Percentiles rank a stretch among this genome's conserved stretches.
Evolutionary conservation across 2,113 vertebrate species (phyloP).

Genomic region (Oryzias curvinotus): DNA sequence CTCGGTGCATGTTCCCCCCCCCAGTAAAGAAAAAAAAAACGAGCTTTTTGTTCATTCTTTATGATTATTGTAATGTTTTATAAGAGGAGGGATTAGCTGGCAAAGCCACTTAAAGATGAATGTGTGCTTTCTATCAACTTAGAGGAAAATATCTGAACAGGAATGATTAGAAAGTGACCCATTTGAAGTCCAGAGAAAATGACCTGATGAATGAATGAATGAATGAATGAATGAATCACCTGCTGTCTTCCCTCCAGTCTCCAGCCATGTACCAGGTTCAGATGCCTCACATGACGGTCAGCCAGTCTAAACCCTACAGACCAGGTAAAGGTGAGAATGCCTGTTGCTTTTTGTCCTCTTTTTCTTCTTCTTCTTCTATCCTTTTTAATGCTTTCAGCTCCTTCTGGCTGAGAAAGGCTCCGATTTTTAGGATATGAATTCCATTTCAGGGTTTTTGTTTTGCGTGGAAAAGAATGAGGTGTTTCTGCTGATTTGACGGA

Average conservation of each 20-base stretch:
- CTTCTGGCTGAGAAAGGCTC: not conserved
- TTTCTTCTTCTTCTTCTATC: not conserved
- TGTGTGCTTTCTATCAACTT: not conserved
- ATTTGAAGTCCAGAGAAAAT: slow-evolving; percentile 11
- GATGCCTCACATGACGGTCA: slow-evolving; percentile 96
- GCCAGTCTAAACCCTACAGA: slow-evolving; percentile 99
- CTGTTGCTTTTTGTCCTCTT: slow-evolving; percentile 46
- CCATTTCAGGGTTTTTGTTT: too few relatives aligned
- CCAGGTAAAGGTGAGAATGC: slow-evolving; percentile 99
- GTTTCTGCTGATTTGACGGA: too few relatives aligned
- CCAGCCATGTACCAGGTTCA: slow-evolving; percentile 91
- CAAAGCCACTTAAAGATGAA: slow-evolving; percentile 2
- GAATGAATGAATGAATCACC: too few relatives aligned
- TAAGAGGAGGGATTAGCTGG: not conserved
- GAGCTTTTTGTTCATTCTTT: not conserved
- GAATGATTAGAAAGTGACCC: not conserved
- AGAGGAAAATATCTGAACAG: not conserved
- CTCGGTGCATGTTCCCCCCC: slow-evolving; percentile 53
- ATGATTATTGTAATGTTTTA: not conserved
- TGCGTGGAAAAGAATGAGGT: too few relatives aligned
- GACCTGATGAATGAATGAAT: too few relatives aligned
- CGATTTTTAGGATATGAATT: too few relatives aligned
- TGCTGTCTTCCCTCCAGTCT: slow-evolving; percentile 76
- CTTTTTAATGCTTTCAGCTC: not conserved
- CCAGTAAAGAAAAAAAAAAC: slow-evolving; percentile 47